Conservation (phyloP, 2,797 vertebrate genomes). For the Percopsis omiscomaycus region DNA sequence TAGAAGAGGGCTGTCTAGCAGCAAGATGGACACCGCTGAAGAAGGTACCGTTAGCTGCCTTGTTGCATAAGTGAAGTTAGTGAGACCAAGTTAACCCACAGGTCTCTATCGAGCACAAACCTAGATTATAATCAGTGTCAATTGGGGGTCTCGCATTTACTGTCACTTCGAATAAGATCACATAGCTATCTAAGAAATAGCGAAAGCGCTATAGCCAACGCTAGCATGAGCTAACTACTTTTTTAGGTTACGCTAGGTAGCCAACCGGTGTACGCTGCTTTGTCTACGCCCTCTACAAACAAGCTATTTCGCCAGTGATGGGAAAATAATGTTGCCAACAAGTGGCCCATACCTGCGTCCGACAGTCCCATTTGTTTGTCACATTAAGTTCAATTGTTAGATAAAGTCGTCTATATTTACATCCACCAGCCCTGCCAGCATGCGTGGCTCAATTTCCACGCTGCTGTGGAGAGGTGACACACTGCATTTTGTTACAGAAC, state of each 20-base stretch:
- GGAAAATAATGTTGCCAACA: background rate
- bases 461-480: background rate
- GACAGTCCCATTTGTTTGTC: no score
- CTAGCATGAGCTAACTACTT: constrained; percentile 1
- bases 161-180: background rate
- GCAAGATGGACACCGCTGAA: constrained; percentile 92
- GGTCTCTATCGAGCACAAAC: rapidly evolving
- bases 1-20: constrained; percentile 54
- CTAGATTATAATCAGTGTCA: rapidly evolving
- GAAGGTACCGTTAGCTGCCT: constrained; percentile 80
- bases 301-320: background rate
- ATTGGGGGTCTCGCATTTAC: rapidly evolving
- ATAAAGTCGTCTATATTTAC: no score
- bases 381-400: background rate
- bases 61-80: background rate
- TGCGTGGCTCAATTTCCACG: background rate
- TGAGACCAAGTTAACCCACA: no score
- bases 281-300: background rate
- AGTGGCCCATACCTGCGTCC: no score
- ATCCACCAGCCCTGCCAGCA: background rate
- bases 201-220: constrained; percentile 45
- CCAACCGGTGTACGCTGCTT: background rate
- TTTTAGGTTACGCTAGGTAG: constrained; percentile 24
- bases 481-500: no score
- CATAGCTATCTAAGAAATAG: background rate